Evolutionary conservation across 35 echinoderm and acorn worm genomes (phyloP), one percentile per base, ranked within the genome.

Genomic region (Patiria miniata): DNA sequence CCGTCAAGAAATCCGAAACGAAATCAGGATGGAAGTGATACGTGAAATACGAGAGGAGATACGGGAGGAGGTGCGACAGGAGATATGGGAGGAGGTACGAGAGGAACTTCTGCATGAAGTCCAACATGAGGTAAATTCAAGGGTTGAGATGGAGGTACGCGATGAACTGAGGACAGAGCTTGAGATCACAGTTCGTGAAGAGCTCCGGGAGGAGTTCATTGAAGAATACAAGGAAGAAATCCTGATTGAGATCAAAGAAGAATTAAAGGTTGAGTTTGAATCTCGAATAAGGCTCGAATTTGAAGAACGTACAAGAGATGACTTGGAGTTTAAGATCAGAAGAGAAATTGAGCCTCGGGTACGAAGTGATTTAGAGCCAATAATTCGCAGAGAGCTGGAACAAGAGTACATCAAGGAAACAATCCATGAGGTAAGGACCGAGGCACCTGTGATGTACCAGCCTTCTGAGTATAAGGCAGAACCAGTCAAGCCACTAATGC

Each of bases 141-240:
- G 34, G 10, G 37, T 65, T 33, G 82, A 84, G 44, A 58, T 12
- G 36, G 52, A 84, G 8, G 82, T 84, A 14, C 21, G 53, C 1
- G 44, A 78, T 53, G 88, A 90, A 54, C 44, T 90, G 40, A 90
- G 65, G 18, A 44, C 39, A 10, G 69, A 84, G 22, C 37, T 90
- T 38, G 57, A 61, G 30, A 55, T 77, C 42, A 87, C 68, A 18
- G 37, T 87, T 33, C 69, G 85, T 51, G 85, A 87, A 33, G 68
- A 87, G 77, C 36, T 87, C 1, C 52, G 76, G 19, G 39, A 53
- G 29, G 85, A 87, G 59, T 52, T 87, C 17, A 87, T 78, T 36
- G 85, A 87, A 30, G 85, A 87, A 22, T 87, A 78, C 69, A 87
- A 87, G 10, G 88, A 90, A 17, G 88, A 90, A 77, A 50, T 90